phyloP scores from a whole-genome alignment of 2,113 vertebrate genomes.

The Oophaga pumilio region DNA sequence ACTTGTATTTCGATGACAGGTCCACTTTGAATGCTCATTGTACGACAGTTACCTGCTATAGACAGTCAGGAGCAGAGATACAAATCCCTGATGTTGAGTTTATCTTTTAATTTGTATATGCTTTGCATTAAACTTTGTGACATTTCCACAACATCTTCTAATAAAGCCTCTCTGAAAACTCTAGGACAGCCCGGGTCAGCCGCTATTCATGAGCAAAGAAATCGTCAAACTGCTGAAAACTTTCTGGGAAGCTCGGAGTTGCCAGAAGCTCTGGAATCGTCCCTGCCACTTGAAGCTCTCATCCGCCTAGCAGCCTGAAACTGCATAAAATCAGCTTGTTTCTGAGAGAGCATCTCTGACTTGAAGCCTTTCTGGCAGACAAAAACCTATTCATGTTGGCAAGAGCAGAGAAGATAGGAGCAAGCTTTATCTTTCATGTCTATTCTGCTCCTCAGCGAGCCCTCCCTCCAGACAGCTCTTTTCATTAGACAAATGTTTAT shows the following conservation, averaged over 20 bases:
- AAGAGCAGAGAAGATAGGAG: conserved; percentile 57
- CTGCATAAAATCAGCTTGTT: conserved; percentile 57
- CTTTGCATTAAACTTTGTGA: conserved; percentile 11
- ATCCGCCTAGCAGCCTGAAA: conserved; percentile 45
- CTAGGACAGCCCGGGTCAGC: conserved; percentile 35
- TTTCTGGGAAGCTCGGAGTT: conserved; percentile 48
- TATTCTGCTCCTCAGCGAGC: conserved; percentile 55
- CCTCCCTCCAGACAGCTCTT: conserved; percentile 58
- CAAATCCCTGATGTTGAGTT: conserved; percentile 6
- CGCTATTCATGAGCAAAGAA: conserved; percentile 41
- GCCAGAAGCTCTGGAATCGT: conserved; percentile 47
- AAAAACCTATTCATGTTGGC: conserved; percentile 58
- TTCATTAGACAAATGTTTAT: conserved; percentile 60
- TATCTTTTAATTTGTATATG: background rate
- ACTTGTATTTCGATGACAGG: conserved; percentile 2
- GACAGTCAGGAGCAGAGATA: background rate
- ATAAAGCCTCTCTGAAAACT: conserved; percentile 13
- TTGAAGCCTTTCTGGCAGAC: conserved; percentile 58
- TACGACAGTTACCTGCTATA: background rate
- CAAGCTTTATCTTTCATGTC: conserved; percentile 59
- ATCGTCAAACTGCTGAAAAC: conserved; percentile 48
- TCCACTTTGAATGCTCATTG: background rate
- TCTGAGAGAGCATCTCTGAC: conserved; percentile 57
- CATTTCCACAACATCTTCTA: conserved; percentile 4
- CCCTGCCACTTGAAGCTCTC: conserved; percentile 52